Percentiles rank a stretch among this genome's conserved stretches.
These are phyloP conservation scores for Percina caprodes DNA, from an alignment of 2,113 vertebrate species.

Conservation along the genomic window DNA sequence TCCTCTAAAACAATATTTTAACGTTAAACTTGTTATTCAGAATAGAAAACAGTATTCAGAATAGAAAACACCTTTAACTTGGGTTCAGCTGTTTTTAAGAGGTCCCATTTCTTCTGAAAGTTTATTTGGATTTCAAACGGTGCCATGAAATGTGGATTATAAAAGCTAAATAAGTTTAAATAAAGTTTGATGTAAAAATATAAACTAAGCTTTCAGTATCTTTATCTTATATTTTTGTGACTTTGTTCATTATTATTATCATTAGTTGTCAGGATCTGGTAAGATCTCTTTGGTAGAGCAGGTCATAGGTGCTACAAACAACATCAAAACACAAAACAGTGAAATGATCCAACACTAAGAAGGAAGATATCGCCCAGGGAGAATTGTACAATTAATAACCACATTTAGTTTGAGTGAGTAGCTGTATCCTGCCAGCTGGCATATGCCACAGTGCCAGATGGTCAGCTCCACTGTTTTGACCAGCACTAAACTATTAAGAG, in stretches of 20 bases:
- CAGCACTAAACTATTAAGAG: slow-evolving; percentile 27
- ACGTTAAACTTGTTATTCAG: background rate
- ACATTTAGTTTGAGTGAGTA: slow-evolving; percentile 21
- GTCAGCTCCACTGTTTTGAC: slow-evolving; percentile 22
- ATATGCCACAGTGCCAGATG: slow-evolving; percentile 25
- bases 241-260: background rate
- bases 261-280: background rate
- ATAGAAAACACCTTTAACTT: background rate
- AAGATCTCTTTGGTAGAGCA: background rate
- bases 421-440: slow-evolving; percentile 41
- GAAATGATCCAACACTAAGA: background rate
- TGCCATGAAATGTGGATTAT: background rate
- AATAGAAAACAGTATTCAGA: background rate
- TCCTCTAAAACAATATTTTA: background rate
- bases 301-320: background rate
- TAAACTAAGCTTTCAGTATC: background rate
- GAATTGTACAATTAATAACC: slow-evolving; percentile 20
- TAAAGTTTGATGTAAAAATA: slow-evolving; percentile 1
- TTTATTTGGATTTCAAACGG: background rate
- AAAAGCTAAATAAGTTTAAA: background rate
- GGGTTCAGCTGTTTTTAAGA: background rate
- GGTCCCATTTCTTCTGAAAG: background rate
- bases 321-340: slow-evolving; percentile 2
- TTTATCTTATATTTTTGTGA: background rate
- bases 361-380: background rate